phyloP scores from a whole-genome alignment of 2,888 invertebrate species.

The Oscheius onirici region DNA sequence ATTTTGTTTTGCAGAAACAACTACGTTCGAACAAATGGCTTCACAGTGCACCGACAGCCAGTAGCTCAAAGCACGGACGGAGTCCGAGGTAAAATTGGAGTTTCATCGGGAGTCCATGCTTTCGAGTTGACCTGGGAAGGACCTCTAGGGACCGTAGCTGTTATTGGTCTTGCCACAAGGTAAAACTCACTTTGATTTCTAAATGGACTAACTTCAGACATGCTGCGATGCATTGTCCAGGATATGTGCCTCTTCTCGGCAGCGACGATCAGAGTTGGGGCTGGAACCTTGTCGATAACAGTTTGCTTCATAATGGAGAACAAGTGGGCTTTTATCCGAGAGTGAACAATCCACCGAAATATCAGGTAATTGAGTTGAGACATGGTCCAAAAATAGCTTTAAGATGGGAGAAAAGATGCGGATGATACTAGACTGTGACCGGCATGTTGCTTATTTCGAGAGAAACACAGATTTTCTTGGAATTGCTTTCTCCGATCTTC shows the following conservation, averaged over 20 bases:
- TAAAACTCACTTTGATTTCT: slow-evolving; percentile 14
- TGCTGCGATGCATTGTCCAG: slow-evolving; percentile 89
- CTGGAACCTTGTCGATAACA: slow-evolving; percentile 98
- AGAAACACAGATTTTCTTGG: slow-evolving; percentile 94
- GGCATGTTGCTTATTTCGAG: slow-evolving; percentile 91
- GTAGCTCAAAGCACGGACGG: slow-evolving; percentile 98
- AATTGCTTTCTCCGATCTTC: slow-evolving; percentile 75
- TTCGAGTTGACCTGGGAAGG: slow-evolving; percentile 76
- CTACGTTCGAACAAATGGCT: slow-evolving; percentile 94
- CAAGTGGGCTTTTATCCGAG: slow-evolving; percentile 75
- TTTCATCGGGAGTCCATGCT: slow-evolving; percentile 63
- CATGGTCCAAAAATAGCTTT: neutral
- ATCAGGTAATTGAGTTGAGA: slow-evolving; percentile 79
- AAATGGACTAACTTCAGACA: slow-evolving; percentile 75
- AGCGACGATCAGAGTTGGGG: slow-evolving; percentile 98
- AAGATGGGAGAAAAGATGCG: slow-evolving; percentile 93
- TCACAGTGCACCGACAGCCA: slow-evolving; percentile 95
- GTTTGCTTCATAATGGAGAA: slow-evolving; percentile 93
- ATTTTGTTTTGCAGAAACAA: slow-evolving; percentile 81
- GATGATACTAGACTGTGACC: slow-evolving; percentile 96
- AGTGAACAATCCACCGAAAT: slow-evolving; percentile 80
- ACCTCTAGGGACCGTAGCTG: slow-evolving; percentile 95
- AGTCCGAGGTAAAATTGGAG: slow-evolving; percentile 79
- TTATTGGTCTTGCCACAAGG: slow-evolving; percentile 92
- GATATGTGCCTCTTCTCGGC: slow-evolving; percentile 92